A percentile compares a stretch with the other conserved stretches of the same genome.
Evolutionary conservation across 2,888 invertebrate species (phyloP).

Genomic region (Habrosyne pyritoides): DNA sequence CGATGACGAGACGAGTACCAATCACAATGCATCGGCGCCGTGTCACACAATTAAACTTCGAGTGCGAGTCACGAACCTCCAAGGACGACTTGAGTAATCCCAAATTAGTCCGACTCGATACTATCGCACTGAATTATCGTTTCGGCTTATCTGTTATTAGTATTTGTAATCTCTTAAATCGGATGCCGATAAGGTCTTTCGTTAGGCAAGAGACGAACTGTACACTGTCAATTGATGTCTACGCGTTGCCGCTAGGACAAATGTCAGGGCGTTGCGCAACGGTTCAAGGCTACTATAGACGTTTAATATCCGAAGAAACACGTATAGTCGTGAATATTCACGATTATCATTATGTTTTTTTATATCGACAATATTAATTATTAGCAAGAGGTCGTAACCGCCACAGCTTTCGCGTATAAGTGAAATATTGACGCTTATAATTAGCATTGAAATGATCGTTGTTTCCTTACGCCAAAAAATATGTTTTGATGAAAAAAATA

Average conservation of each 20-base stretch:
- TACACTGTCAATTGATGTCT: constrained; percentile 45
- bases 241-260: constrained; percentile 43
- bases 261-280: constrained; percentile 64
- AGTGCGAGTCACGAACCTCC: constrained; percentile 29
- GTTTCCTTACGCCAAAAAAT: too few relatives aligned
- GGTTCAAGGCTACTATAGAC: constrained; percentile 68
- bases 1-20: constrained; percentile 21
- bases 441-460: constrained; percentile 34
- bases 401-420: constrained; percentile 26
- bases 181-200: constrained; percentile 44
- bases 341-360: constrained; percentile 42
- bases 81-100: constrained; percentile 52
- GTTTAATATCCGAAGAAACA: constrained; percentile 45
- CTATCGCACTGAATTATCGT: constrained; percentile 37
- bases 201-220: constrained; percentile 45
- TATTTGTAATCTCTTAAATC: constrained; percentile 37
- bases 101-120: constrained; percentile 47
- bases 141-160: constrained; percentile 36
- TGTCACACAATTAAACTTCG: constrained; percentile 33
- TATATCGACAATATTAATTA: constrained; percentile 17
- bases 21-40: constrained; percentile 36
- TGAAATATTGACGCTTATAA: constrained; percentile 32
- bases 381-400: constrained; percentile 34
- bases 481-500: too few relatives aligned
- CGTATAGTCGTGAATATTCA: constrained; percentile 47